A percentile compares a stretch with the other conserved stretches of the same genome.
Conservation (phyloP, 1,140 invertebrate species). For the Sogatella furcifera region DNA sequence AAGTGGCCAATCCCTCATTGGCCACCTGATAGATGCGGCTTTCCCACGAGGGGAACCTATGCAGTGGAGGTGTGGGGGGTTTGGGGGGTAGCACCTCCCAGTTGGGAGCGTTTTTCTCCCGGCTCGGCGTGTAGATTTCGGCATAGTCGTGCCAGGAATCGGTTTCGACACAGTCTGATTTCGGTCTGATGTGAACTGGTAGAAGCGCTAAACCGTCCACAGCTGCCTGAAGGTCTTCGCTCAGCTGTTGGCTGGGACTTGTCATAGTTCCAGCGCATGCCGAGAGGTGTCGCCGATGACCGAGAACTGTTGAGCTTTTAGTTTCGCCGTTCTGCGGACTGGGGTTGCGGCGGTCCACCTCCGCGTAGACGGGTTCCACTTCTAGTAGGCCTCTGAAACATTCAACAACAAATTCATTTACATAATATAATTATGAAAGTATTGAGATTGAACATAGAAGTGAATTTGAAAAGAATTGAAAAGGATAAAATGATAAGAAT, state of each 20-base stretch:
- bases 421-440: too few species aligned
- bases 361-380: constrained; percentile 30
- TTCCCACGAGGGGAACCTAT: constrained; percentile 85
- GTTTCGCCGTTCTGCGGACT: constrained; percentile 10
- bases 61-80: constrained; percentile 80
- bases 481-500: too few species aligned
- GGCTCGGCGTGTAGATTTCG: constrained; percentile 86
- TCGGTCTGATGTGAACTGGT: constrained; percentile 24
- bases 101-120: constrained; percentile 44
- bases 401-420: too few species aligned
- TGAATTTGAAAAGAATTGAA: too few species aligned
- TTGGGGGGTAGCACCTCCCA: constrained; percentile 33
- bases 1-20: constrained; percentile 60
- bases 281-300: constrained; percentile 47
- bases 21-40: constrained; percentile 87
- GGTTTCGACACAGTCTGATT: constrained; percentile 26
- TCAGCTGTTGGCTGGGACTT: constrained; percentile 28
- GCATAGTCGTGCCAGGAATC: constrained; percentile 75
- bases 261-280: constrained; percentile 34
- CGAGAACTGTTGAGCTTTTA: constrained; percentile 33
- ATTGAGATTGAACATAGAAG: too few species aligned
- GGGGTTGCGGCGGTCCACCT: constrained; percentile 27
- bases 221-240: constrained; percentile 41
- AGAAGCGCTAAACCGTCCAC: constrained; percentile 40
- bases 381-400: constrained; percentile 21